Percentiles rank a stretch among this genome's conserved stretches.
These are phyloP conservation scores for Patella depressa DNA, from an alignment of 2,888 invertebrate species.

Conservation along the genomic window DNA sequence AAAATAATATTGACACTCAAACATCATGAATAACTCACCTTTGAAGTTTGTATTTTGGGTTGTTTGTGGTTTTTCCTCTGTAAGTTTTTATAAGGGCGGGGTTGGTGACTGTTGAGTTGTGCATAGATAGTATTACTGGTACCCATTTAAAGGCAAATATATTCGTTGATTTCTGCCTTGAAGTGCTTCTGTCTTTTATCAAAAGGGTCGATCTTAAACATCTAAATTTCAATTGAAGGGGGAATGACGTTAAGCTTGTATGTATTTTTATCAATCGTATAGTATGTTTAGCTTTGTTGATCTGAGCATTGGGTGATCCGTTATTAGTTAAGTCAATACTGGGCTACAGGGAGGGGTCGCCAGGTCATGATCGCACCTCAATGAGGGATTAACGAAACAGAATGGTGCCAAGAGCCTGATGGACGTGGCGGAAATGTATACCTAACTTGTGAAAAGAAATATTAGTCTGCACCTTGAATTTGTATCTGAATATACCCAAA, in stretches of 20 bases:
- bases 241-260: too few relatives aligned
- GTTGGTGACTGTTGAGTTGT: background rate
- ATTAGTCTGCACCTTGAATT: too few relatives aligned
- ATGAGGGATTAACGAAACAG: too few relatives aligned
- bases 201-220: background rate
- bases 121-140: too few relatives aligned
- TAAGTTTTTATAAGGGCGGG: conserved; percentile 7
- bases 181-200: background rate
- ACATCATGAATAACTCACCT: background rate
- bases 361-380: too few relatives aligned
- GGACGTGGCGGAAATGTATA: too few relatives aligned
- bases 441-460: too few relatives aligned
- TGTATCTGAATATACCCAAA: too few relatives aligned
- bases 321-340: conserved; percentile 1
- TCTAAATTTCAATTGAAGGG: background rate
- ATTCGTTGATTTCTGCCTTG: background rate
- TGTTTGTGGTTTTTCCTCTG: background rate
- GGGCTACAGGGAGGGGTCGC: background rate
- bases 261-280: too few relatives aligned
- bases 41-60: background rate
- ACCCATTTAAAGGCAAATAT: background rate
- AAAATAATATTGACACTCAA: conserved; percentile 8
- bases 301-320: background rate
- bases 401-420: too few relatives aligned
- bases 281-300: too few relatives aligned